Conservation (phyloP, 2,113 vertebrate species). For the Leptobrachium leishanense region DNA sequence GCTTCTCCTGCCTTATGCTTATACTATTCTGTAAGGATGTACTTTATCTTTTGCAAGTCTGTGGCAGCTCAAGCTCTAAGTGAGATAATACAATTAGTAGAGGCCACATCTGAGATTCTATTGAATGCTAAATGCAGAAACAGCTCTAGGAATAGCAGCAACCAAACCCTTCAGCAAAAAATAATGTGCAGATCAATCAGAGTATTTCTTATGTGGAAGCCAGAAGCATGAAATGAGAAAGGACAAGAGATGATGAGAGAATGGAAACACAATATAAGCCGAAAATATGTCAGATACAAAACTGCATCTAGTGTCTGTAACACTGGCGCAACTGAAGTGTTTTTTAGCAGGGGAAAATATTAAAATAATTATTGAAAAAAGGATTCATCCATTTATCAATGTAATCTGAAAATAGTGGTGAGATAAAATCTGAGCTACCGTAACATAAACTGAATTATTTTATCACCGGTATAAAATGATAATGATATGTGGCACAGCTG, state of each 20-base stretch:
- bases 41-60: neutral
- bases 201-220: neutral
- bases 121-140: conserved; percentile 1
- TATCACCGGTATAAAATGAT: no score
- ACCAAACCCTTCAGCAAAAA: conserved; percentile 13
- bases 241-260: neutral
- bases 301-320: no score
- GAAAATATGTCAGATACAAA: neutral
- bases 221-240: neutral
- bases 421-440: no score
- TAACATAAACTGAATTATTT: no score
- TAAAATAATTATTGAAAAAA: no score
- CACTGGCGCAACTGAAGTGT: no score
- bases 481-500: no score
- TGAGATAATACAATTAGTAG: conserved; percentile 5
- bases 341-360: no score
- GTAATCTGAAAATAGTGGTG: no score
- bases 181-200: conserved; percentile 18
- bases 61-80: conserved; percentile 8
- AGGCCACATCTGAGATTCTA: neutral
- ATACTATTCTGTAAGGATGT: neutral
- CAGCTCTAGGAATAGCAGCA: conserved; percentile 11
- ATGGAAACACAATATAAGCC: neutral
- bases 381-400: no score
- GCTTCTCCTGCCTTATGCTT: neutral